These are phyloP conservation scores for Cyphomyrmex costatus DNA, from an alignment of 1,140 invertebrate genomes.

Conservation along the genomic window DNA sequence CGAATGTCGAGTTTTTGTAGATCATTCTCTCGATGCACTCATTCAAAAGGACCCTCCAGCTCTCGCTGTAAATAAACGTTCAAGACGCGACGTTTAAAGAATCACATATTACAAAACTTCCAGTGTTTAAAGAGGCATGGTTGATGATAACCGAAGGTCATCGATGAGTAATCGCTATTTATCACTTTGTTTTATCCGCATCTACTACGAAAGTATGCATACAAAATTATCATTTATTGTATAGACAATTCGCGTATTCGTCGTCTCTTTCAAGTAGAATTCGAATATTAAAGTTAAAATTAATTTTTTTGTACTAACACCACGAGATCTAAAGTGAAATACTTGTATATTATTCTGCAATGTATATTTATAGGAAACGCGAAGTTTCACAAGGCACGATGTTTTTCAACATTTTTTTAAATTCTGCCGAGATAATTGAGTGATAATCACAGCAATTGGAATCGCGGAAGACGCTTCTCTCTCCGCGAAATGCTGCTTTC, in stretches of 20 bases:
- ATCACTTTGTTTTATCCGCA: conserved; percentile 6
- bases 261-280: background rate
- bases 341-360: background rate
- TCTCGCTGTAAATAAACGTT: background rate
- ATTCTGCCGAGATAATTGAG: conserved; percentile 24
- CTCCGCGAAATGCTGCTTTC: conserved; percentile 33
- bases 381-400: conserved; percentile 8
- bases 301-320: background rate
- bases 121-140: background rate
- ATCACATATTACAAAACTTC: conserved; percentile 33
- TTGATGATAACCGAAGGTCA: conserved; percentile 34
- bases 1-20: background rate
- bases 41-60: background rate
- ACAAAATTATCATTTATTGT: conserved; percentile 16
- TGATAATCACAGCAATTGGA: conserved; percentile 28
- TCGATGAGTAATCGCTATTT: conserved; percentile 39
- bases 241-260: background rate
- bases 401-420: conserved; percentile 20
- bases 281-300: background rate
- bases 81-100: conserved; percentile 36
- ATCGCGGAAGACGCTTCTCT: conserved; percentile 29
- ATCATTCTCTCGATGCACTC: conserved; percentile 8
- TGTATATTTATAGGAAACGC: background rate
- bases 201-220: background rate
- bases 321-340: background rate